Base-by-base conservation (phyloP, 2,888 invertebrate genomes). In the Dorcus hopei region DNA sequence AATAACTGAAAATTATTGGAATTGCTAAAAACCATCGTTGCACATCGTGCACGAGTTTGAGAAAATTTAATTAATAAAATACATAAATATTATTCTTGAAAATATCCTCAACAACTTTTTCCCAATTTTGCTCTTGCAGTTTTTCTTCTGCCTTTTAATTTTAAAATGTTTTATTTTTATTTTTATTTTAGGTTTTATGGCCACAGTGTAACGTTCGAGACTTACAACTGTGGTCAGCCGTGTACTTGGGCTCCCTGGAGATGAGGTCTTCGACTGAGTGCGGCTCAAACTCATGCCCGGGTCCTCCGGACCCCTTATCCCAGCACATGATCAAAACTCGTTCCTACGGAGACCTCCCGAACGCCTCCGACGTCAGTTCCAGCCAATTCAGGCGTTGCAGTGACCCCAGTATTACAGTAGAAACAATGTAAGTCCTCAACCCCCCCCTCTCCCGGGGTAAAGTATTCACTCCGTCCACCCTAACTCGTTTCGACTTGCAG, bases 141-240 rank as follows among this genome's bases (percentile, higher is more conserved):
- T 14, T 14, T 14, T 14, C 14, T 14, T 14, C 14, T 14, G 14
- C 14, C 14, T 14, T 14, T 14, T 14, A 14, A 14, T 14, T 14
- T 14, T 14, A 14, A 14, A 14, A 14, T 14, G 14, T 14, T 14
- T 1, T 2, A 19, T 48, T 16, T 48, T 23, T 6, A 19, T 48
- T 23, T 49, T 1, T 14, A 14, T 26, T 59, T 51, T 76, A 94
- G 91, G 91, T 93, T 69, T 80, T 96, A 68, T 92, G 91, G 88
- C 93, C 95, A 53, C 89, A 90, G 66, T 91, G 86, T 78, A 90
- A 91, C 75, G 88, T 95, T 54, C 86, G 94, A 57, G 89, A 91
- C 72, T 82, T 96, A 74, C 83, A 83, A 57, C 82, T 95, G 68
- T 97, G 96, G 96, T 83, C 86, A 64, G 90, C 90, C 66, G 87